phyloP scores from a whole-genome alignment of 1,140 invertebrate genomes.

The Gryon sp. region DNA sequence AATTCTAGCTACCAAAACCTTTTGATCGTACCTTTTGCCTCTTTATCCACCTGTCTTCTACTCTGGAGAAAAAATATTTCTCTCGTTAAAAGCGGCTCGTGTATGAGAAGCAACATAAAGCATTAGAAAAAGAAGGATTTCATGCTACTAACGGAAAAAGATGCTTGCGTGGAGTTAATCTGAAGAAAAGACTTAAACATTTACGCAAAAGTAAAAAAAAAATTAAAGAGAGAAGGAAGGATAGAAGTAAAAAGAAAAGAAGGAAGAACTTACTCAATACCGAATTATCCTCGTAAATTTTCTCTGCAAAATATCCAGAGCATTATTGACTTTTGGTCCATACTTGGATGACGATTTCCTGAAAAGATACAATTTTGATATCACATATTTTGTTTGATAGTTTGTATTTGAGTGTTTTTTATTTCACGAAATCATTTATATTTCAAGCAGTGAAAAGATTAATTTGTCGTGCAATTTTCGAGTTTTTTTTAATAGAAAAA shows the following conservation, averaged over 20 bases:
- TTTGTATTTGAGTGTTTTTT: neutral
- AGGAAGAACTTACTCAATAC: slow-evolving; percentile 5
- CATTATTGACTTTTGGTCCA: slow-evolving; percentile 27
- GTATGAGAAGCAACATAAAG: neutral
- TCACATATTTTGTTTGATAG: neutral
- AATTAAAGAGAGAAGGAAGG: slow-evolving; percentile 1
- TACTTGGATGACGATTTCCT: slow-evolving; percentile 1
- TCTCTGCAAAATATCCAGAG: slow-evolving; percentile 18
- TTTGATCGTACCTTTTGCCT: too few species aligned
- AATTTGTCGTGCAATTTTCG: too few species aligned
- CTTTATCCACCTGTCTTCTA: too few species aligned
- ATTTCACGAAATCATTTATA: too few species aligned
- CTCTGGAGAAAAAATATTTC: neutral
- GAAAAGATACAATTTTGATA: slow-evolving; percentile 8
- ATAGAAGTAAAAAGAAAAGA: too few species aligned
- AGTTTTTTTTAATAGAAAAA: too few species aligned
- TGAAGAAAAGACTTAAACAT: neutral
- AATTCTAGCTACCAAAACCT: slow-evolving; percentile 1
- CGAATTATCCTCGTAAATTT: slow-evolving; percentile 9
- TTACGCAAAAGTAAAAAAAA: slow-evolving; percentile 4
- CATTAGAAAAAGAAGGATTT: neutral
- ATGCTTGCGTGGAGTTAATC: slow-evolving; percentile 11
- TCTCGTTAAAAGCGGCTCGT: slow-evolving; percentile 1
- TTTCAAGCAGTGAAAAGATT: too few species aligned
- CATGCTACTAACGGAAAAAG: neutral